Conservation (phyloP, 1,140 invertebrate genomes). For the Sitophilus oryzae region DNA sequence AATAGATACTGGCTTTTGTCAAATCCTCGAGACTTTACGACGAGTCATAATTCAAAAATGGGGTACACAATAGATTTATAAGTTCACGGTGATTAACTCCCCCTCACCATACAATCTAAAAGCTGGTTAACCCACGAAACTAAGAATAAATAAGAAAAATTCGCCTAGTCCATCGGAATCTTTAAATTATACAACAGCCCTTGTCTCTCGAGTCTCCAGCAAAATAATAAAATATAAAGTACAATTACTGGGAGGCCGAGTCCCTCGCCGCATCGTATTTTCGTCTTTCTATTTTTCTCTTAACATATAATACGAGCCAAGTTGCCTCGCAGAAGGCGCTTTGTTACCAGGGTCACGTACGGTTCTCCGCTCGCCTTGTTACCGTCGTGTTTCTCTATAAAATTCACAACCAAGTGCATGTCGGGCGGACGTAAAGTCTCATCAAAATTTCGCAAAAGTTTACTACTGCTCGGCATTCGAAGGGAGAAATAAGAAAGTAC, state of each 20-base stretch:
- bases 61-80: too few relatives aligned
- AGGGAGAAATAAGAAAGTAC: slow-evolving; percentile 4
- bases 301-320: background rate
- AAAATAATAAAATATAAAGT: background rate
- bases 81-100: too few relatives aligned
- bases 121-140: too few relatives aligned
- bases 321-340: background rate
- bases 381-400: background rate
- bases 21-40: too few relatives aligned
- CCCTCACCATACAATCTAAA: too few relatives aligned
- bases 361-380: background rate
- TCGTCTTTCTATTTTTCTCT: background rate
- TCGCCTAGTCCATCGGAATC: too few relatives aligned
- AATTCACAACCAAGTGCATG: slow-evolving; percentile 12
- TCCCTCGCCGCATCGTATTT: background rate
- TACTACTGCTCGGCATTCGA: slow-evolving; percentile 1
- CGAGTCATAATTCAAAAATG: too few relatives aligned
- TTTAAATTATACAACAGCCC: background rate
- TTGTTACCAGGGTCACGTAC: background rate
- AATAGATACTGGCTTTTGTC: too few relatives aligned
- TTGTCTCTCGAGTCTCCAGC: background rate
- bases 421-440: slow-evolving; percentile 12
- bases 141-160: too few relatives aligned
- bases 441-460: slow-evolving; percentile 19
- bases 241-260: background rate